A percentile compares a stretch with the other conserved stretches of the same genome.
These are phyloP conservation scores for Seladonia tumulorum DNA, from an alignment of 2,888 invertebrate species.

Conservation along the genomic window DNA sequence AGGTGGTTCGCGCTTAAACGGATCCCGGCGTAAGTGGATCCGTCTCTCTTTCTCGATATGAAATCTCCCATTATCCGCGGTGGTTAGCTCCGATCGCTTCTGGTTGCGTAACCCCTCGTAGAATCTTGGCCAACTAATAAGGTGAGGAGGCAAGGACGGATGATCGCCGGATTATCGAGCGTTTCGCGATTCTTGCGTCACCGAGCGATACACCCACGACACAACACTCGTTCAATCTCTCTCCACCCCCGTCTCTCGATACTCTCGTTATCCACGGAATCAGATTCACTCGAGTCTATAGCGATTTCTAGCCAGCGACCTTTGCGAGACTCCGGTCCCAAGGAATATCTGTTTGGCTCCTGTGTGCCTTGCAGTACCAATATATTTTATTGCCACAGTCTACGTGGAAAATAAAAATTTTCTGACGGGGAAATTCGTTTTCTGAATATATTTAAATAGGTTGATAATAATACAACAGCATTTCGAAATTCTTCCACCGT, in stretches of 20 bases:
- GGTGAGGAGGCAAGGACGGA: conserved; percentile 12
- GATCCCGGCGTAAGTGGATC: conserved; percentile 32
- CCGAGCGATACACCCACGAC: not conserved
- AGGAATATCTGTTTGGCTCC: no score
- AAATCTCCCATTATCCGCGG: conserved; percentile 11
- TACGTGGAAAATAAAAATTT: no score
- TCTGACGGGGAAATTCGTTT: no score
- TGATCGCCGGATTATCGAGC: conserved; percentile 9
- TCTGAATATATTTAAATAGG: no score
- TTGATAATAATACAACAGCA: no score
- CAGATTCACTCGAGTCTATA: not conserved
- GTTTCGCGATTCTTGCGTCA: conserved; percentile 16
- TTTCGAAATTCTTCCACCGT: not conserved
- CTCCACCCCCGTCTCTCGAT: not conserved
- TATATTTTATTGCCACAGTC: no score
- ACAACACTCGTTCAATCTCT: not conserved
- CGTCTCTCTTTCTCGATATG: conserved; percentile 7
- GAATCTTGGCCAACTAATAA: conserved; percentile 3
- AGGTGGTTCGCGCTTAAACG: conserved; percentile 31
- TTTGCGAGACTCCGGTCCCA: no score
- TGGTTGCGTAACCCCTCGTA: conserved; percentile 30
- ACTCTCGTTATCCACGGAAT: not conserved
- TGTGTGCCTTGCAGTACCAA: no score
- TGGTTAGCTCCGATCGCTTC: conserved; percentile 21
- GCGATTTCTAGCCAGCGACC: not conserved